phyloP scores from a whole-genome alignment of 2,888 invertebrate species.

The Priocnemis perturbator region DNA sequence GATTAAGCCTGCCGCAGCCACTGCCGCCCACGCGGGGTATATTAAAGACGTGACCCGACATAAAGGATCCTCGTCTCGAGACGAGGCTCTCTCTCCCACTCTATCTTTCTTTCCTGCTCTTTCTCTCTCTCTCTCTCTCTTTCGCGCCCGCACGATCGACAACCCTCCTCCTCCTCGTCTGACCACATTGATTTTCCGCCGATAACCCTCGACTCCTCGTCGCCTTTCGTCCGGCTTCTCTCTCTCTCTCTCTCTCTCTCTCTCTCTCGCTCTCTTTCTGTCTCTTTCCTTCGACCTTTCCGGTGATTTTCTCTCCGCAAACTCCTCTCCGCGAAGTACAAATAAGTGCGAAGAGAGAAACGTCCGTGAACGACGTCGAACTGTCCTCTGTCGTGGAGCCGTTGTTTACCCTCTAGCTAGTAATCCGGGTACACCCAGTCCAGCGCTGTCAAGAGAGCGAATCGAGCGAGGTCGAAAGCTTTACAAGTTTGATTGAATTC shows the following conservation, averaged over 20 bases:
- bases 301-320: constrained; percentile 47
- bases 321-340: constrained; percentile 35
- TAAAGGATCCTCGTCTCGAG: constrained; percentile 63
- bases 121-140: constrained; percentile 21
- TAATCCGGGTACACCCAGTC: constrained; percentile 26
- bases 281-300: constrained; percentile 19
- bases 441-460: constrained; percentile 8
- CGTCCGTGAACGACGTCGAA: constrained; percentile 15
- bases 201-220: constrained; percentile 9
- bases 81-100: constrained; percentile 35
- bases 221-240: constrained; percentile 15
- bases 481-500: constrained; percentile 68
- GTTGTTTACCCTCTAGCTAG: constrained; percentile 46
- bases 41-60: constrained; percentile 73
- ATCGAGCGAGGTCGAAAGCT: constrained; percentile 49
- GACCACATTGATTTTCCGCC: constrained; percentile 59
- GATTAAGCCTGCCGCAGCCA: constrained; percentile 60
- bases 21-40: constrained; percentile 60
- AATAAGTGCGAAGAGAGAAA: constrained; percentile 35
- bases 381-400: constrained; percentile 24
- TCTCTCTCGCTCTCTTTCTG: constrained; percentile 17
- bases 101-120: constrained; percentile 17
- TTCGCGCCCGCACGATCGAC: background rate
- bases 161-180: constrained; percentile 42
- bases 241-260: constrained; percentile 18